phyloP scores from a whole-genome alignment of 2,113 vertebrate genomes.

The Apus apus region DNA sequence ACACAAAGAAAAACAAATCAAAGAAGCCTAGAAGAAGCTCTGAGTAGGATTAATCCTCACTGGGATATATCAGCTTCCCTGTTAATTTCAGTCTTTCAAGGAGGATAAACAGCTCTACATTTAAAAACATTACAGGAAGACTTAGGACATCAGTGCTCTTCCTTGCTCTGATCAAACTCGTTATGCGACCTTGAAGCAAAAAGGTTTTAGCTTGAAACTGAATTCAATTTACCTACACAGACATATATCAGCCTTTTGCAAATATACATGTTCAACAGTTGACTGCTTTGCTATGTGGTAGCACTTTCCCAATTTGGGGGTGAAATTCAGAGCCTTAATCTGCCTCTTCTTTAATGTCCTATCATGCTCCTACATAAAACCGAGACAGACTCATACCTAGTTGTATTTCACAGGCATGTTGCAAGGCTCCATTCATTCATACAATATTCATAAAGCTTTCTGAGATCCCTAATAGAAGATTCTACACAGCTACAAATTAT shows the following conservation, averaged over 20 bases:
- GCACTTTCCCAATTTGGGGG: not conserved
- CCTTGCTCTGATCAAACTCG: not conserved
- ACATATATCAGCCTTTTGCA: not conserved
- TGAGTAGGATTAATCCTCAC: conserved; percentile 20
- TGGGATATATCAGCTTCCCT: not conserved
- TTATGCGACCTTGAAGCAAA: not conserved
- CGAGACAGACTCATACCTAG: not conserved
- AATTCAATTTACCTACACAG: not conserved
- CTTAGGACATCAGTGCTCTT: not conserved
- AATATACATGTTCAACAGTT: not conserved
- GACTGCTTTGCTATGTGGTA: not conserved
- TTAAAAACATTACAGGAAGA: conserved; percentile 2
- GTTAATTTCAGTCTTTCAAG: conserved; percentile 11
- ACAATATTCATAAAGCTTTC: conserved; percentile 20
- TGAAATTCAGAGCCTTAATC: not conserved
- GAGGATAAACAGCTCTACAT: not conserved
- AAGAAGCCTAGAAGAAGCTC: not conserved
- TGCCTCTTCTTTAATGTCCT: not conserved
- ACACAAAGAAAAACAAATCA: not conserved
- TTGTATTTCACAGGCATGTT: not conserved
- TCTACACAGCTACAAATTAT: not conserved
- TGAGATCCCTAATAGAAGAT: conserved; percentile 23
- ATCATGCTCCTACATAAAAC: not conserved
- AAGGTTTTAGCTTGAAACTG: not conserved
- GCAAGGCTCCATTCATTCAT: not conserved